These are phyloP conservation scores for Drosophila murphyi DNA, from an alignment of 1,140 invertebrate genomes.

Conservation along the genomic window DNA sequence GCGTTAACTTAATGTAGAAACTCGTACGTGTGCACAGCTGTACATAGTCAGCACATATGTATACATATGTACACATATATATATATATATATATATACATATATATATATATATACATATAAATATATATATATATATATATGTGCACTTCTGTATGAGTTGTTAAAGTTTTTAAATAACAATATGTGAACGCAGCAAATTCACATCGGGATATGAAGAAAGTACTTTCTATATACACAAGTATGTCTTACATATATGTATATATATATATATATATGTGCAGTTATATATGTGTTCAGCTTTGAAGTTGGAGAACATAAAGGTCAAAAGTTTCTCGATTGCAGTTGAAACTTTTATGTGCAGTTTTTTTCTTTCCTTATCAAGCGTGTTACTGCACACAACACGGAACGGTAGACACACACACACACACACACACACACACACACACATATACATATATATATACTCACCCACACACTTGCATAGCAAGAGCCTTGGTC, in stretches of 20 bases:
- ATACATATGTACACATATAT: neutral
- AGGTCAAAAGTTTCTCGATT: constrained; percentile 80
- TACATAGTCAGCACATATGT: neutral
- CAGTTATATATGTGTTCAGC: constrained; percentile 24
- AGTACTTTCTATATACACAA: constrained; percentile 38
- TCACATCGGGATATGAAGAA: constrained; percentile 66
- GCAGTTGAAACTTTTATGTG: constrained; percentile 77
- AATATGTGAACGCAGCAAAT: constrained; percentile 55
- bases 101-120: neutral
- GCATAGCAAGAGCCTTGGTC: constrained; percentile 14
- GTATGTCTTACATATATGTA: neutral
- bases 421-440: constrained; percentile 4
- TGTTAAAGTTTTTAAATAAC: constrained; percentile 64
- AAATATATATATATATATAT: neutral
- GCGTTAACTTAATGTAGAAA: constrained; percentile 17
- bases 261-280: constrained; percentile 4
- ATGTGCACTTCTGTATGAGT: constrained; percentile 23
- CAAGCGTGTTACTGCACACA: constrained; percentile 64
- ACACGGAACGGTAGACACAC: constrained; percentile 23
- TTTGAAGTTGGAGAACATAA: constrained; percentile 57
- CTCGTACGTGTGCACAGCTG: neutral
- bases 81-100: neutral
- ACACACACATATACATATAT: constrained; percentile 12
- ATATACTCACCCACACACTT: constrained; percentile 3
- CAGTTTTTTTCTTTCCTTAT: constrained; percentile 68